These are phyloP conservation scores for Drosophila putrida DNA, from an alignment of 2,888 invertebrate species.

Conservation along the genomic window DNA sequence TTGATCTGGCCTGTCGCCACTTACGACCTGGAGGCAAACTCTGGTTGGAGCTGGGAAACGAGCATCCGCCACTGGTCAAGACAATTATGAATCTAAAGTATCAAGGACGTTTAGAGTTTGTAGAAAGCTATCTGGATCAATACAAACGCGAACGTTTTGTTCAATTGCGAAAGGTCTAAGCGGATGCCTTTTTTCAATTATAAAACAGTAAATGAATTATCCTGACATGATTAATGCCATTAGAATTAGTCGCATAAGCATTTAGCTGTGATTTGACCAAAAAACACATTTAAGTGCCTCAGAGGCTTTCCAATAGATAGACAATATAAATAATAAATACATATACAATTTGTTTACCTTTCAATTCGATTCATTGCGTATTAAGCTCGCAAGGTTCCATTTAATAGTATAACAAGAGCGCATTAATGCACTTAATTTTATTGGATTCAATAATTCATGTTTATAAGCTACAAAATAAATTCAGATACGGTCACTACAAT, in stretches of 20 bases:
- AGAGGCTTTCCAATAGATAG: constrained; percentile 48
- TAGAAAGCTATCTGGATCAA: constrained; percentile 86
- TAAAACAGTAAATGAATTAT: neutral
- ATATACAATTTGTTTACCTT: constrained; percentile 16
- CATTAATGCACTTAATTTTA: constrained; percentile 70
- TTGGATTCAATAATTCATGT: constrained; percentile 65
- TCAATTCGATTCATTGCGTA: constrained; percentile 35
- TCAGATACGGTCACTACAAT: constrained; percentile 11
- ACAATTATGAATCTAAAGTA: constrained; percentile 85
- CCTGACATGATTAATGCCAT: constrained; percentile 55
- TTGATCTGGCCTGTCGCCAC: constrained; percentile 86
- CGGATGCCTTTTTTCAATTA: neutral
- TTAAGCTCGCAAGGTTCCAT: constrained; percentile 43
- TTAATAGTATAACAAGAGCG: constrained; percentile 18
- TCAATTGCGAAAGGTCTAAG: constrained; percentile 86
- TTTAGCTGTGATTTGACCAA: constrained; percentile 68
- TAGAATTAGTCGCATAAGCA: constrained; percentile 56
- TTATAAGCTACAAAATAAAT: constrained; percentile 52
- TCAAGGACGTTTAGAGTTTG: constrained; percentile 83
- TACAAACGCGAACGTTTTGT: constrained; percentile 87
- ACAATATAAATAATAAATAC: constrained; percentile 12
- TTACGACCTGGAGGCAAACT: constrained; percentile 86
- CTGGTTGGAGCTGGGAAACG: constrained; percentile 87
- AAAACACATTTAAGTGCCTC: constrained; percentile 41
- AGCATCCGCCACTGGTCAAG: constrained; percentile 86